These are phyloP conservation scores for Lordiphosa stackelbergi DNA, from an alignment of 1,140 invertebrate genomes.

Conservation along the genomic window DNA sequence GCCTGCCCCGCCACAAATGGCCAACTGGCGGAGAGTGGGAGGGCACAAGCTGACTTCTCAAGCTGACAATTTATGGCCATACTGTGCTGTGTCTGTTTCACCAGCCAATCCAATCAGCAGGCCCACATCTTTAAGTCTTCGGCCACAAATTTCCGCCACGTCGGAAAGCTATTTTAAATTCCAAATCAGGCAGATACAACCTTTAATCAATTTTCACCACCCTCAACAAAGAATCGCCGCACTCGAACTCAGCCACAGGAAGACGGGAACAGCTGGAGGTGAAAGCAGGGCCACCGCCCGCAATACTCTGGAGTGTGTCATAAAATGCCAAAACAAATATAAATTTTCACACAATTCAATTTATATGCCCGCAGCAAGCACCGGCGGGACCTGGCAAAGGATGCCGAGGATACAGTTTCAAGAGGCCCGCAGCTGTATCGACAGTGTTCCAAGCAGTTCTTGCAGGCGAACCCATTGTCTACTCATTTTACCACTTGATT, in stretches of 20 bases:
- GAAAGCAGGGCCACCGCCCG: conserved; percentile 24
- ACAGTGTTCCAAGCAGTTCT: conserved; percentile 24
- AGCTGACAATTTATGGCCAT: conserved; percentile 50
- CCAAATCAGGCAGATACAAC: conserved; percentile 37
- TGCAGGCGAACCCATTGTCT: conserved; percentile 45
- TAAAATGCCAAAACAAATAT: conserved; percentile 67
- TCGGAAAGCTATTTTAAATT: conserved; percentile 50
- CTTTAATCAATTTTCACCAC: conserved; percentile 58
- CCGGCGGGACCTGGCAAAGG: conserved; percentile 23
- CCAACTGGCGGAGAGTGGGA: conserved; percentile 11
- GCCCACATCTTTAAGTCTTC: conserved; percentile 50
- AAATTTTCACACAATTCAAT: conserved; percentile 66
- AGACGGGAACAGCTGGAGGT: not conserved
- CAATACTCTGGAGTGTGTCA: conserved; percentile 51
- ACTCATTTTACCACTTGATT: conserved; percentile 66
- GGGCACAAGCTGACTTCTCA: conserved; percentile 3
- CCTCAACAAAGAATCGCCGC: not conserved
- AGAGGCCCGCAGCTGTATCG: conserved; percentile 32
- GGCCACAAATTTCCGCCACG: conserved; percentile 64
- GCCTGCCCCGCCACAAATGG: conserved; percentile 63
- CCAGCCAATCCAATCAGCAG: conserved; percentile 59
- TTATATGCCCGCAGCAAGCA: conserved; percentile 42
- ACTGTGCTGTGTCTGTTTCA: conserved; percentile 21
- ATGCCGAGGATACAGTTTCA: conserved; percentile 38
- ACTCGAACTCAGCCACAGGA: conserved; percentile 27